Evolutionary conservation across 2,113 vertebrate species (phyloP).

Genomic region (Dasyprocta punctata): DNA sequence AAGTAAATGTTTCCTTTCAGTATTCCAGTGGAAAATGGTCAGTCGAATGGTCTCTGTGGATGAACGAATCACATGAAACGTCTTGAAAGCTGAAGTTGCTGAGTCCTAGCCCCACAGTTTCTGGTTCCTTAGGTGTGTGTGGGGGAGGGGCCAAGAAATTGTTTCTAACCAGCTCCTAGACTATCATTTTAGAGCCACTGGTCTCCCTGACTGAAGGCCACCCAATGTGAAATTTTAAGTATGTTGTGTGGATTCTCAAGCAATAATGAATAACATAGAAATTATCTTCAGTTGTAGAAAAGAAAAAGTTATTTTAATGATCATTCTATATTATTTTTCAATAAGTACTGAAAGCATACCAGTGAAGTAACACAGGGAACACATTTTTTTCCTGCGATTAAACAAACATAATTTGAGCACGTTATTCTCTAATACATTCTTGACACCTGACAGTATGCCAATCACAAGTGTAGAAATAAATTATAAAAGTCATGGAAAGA

Average conservation of each 20-base stretch:
- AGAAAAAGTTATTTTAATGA: background rate
- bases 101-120: background rate
- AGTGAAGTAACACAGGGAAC: background rate
- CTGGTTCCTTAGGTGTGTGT: background rate
- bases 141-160: background rate
- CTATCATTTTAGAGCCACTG: background rate
- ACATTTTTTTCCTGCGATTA: background rate
- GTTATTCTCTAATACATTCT: constrained; percentile 13
- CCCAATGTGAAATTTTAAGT: background rate
- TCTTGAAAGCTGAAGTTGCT: background rate
- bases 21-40: background rate
- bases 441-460: background rate
- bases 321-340: background rate
- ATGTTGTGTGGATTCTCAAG: background rate
- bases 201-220: background rate
- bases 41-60: background rate
- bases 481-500: background rate
- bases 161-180: background rate
- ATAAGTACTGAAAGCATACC: background rate
- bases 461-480: background rate
- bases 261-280: background rate
- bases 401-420: background rate
- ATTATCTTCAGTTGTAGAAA: background rate
- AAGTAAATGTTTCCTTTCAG: background rate
- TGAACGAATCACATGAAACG: background rate